Conservation (phyloP, 2,888 invertebrate genomes). For the Melieria crassipennis region DNA sequence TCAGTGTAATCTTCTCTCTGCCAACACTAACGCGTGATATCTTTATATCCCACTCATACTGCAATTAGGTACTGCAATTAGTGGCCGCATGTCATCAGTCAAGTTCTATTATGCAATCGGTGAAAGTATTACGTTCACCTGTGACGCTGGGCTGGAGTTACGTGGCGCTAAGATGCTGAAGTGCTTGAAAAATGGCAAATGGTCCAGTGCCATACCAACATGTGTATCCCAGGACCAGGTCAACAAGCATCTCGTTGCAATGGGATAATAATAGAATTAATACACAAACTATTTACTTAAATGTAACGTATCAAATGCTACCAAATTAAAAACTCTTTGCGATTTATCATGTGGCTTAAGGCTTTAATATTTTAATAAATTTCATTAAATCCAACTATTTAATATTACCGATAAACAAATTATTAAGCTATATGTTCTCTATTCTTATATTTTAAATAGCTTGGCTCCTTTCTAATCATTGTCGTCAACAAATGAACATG, state of each 20-base stretch:
- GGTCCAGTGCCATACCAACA: constrained; percentile 86
- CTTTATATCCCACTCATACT: constrained; percentile 6
- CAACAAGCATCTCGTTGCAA: constrained; percentile 24
- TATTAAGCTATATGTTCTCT: no score
- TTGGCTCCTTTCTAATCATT: no score
- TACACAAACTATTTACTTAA: neutral
- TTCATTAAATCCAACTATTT: constrained; percentile 6
- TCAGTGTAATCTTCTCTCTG: neutral
- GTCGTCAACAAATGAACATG: no score
- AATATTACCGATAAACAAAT: neutral
- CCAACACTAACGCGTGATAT: neutral
- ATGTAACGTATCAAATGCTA: neutral
- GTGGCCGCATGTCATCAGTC: constrained; percentile 85
- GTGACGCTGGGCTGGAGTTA: constrained; percentile 79
- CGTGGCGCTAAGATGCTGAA: constrained; percentile 81
- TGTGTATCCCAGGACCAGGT: constrained; percentile 66
- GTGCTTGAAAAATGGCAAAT: constrained; percentile 84
- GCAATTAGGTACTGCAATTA: constrained; percentile 77
- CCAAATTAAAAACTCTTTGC: no score
- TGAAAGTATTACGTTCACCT: constrained; percentile 85
- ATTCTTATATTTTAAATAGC: no score
- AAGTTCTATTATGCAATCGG: constrained; percentile 90
- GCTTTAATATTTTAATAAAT: constrained; percentile 27
- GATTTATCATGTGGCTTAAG: constrained; percentile 16
- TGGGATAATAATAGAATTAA: constrained; percentile 19